These are phyloP conservation scores for Ammodramus savannarum DNA, from an alignment of 2,113 vertebrate genomes.

Conservation along the genomic window DNA sequence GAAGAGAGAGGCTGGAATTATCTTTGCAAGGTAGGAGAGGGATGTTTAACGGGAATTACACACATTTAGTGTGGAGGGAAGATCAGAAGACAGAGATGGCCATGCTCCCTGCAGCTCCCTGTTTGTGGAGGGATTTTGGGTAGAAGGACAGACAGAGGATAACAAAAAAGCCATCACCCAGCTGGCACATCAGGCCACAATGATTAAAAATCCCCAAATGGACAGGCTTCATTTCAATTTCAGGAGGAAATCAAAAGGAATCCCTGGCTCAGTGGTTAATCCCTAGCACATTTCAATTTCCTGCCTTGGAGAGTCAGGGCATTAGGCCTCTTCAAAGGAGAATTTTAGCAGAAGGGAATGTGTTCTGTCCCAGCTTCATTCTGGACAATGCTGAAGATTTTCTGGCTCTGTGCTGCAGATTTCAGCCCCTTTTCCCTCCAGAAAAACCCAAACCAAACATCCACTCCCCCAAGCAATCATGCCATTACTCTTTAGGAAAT, in stretches of 20 bases:
- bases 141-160: neutral
- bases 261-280: neutral
- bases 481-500: neutral
- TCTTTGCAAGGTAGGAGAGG: neutral
- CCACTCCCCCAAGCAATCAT: neutral
- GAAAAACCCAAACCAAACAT: neutral
- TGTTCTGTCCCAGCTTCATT: neutral
- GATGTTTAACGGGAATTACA: neutral
- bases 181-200: accelerated
- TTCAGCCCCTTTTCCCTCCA: accelerated
- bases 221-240: neutral
- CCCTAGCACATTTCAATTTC: neutral
- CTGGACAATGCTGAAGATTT: neutral
- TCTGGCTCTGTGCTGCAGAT: neutral
- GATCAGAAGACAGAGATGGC: neutral
- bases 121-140: neutral
- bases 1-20: neutral
- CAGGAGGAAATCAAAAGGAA: neutral
- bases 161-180: neutral
- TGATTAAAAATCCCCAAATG: neutral
- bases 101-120: neutral
- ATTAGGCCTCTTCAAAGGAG: neutral
- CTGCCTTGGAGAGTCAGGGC: neutral
- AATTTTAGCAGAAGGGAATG: neutral
- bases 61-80: neutral